Evolutionary conservation across 2,888 invertebrate species (phyloP), one percentile per base, ranked within the genome.

Genomic region (Synanthedon tipuliformis): DNA sequence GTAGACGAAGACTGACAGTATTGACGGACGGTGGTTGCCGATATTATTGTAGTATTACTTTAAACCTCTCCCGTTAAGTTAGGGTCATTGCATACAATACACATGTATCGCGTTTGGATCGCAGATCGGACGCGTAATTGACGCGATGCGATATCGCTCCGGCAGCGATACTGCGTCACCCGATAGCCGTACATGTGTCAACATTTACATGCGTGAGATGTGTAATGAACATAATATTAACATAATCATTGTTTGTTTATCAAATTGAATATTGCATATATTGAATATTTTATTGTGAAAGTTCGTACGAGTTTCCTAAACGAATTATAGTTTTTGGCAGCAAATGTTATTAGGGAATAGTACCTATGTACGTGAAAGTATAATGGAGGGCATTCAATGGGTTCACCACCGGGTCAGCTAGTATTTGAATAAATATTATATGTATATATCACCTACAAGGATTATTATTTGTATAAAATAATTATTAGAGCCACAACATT

Each of bases 71-170:
- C 45, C 13, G n/a, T 49, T 16, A 49, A 49, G 69, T 80, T 78
- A 81, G 72, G 81, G 78, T 70, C 64, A 70, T 68, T 71, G 77
- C 77, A 81, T 71, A 81, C 78, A 75, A 75, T 73, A 74, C 76
- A 81, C 81, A 77, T 84, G 84, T 82, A 84, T 84, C 82, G 72
- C 65, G 61, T 74, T 34, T 34, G 34, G 76, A 82, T 82, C 81
- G 66, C 62, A 70, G 72, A 81, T 80, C 68, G 62, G 65, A 62
- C 78, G 78, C 80, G 80, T 87, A 87, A 87, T 87, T 87, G 86
- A 87, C 86, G 81, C 82, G 73, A 75, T 73, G 68, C 75, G 84
- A 83, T 82, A 81, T 75, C 76, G 84, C 84, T 80, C 81, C 70
- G 75, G 78, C 77, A 75, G 78, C 34, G 81, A 85, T 85, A 80